Evolutionary conservation across 2,888 invertebrate genomes (phyloP), one percentile per base, ranked within the genome.

Genomic region (Arrhopalites spinosus): DNA sequence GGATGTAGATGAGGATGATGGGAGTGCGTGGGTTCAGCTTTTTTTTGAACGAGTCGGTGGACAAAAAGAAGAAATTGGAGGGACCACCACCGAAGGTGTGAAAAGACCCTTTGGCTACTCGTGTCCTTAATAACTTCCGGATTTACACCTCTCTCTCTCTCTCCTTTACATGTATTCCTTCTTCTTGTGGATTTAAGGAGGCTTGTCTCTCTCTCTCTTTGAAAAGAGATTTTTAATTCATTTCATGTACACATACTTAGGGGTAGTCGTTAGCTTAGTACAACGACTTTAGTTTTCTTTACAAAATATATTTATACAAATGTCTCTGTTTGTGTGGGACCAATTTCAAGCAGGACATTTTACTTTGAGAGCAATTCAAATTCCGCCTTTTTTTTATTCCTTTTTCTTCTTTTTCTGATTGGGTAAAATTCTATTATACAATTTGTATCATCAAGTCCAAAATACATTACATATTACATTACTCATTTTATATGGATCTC

Each of bases 41-140:
- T n/a, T n/a, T n/a, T 20, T 30, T 20, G 59, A 43, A 71, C 29
- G 61, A 61, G 59, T 29, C 17, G 45, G 67, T 13, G 23, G 43
- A 43, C 56, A 43, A 59, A 53, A 59, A 56, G 45, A 59, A 53
- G 56, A 71, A 59, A 59, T 30, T 43, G 71, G 30, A 70, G 23
- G 25, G 59, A 59, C 59, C 59, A 59, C 59, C 59, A 59, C 23
- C 13, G 59, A 59, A 59, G 59, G 59, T 59, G 59, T 59, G 59
- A 59, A 59, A 3, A 59, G 59, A 59, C 59, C 59, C 59, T 59
- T 25, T 59, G 59, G 59, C 59, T 59, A 59, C 59, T 59, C 59
- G 59, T 59, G 59, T 59, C 59, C 43, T 59, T 71, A 71, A 71
- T 71, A 71, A 71, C 71, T 71, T 71, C 71, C 71, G 71, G 71